phyloP scores from a whole-genome alignment of 2,113 vertebrate genomes.

The Pomatorhinus ruficollis region DNA sequence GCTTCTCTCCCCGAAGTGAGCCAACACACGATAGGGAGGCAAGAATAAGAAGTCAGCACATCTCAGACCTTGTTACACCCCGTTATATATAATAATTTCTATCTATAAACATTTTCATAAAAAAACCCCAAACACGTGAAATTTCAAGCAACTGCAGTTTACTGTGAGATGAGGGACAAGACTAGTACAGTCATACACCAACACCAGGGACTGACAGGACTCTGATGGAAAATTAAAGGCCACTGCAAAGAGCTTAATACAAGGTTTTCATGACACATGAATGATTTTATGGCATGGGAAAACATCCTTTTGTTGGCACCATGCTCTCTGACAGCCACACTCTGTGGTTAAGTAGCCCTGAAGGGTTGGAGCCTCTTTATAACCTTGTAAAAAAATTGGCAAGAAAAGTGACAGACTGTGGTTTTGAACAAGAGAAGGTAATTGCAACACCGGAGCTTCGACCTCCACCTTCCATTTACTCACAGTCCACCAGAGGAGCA shows the following conservation, averaged over 20 bases:
- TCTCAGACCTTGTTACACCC: constrained; percentile 14
- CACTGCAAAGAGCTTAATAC: not conserved
- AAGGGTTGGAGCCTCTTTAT: not conserved
- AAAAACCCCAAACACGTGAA: not conserved
- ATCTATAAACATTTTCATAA: constrained; percentile 21
- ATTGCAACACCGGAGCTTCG: not conserved
- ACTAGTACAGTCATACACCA: not conserved
- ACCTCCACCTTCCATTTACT: not conserved
- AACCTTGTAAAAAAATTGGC: not conserved
- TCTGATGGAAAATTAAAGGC: not conserved
- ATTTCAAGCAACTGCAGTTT: not conserved
- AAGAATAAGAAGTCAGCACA: constrained; percentile 42
- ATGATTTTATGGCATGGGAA: not conserved
- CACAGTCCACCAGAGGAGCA: not conserved
- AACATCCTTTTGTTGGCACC: not conserved
- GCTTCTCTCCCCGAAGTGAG: not conserved
- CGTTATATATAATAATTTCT: constrained; percentile 29
- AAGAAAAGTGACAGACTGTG: not conserved
- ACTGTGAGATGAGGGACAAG: not conserved
- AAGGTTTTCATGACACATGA: not conserved
- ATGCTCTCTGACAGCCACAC: not conserved
- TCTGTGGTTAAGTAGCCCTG: not conserved
- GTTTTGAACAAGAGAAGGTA: not conserved
- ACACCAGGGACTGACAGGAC: not conserved
- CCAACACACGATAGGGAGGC: not conserved